phyloP scores from a whole-genome alignment of 2,797 vertebrate genomes.

The Centroberyx gerrardi region DNA sequence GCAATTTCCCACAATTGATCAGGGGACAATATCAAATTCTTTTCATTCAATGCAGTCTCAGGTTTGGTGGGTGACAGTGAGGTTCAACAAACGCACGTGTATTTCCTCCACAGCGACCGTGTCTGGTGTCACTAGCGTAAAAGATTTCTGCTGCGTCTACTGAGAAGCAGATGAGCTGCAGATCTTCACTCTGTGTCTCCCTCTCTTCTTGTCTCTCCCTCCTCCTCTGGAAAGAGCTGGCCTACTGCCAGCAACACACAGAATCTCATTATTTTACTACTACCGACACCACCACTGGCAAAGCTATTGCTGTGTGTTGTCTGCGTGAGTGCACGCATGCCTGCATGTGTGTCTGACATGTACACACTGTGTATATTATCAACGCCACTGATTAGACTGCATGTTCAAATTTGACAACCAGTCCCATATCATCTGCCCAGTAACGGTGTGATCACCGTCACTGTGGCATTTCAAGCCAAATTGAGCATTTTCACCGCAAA shows the following conservation, averaged over 20 bases:
- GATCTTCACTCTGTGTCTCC: slow-evolving; percentile 60
- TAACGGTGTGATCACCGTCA: slow-evolving; percentile 7
- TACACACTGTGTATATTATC: slow-evolving; percentile 22
- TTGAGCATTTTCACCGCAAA: slow-evolving; percentile 24
- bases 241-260: slow-evolving; percentile 63
- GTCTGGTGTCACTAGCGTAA: slow-evolving; percentile 52
- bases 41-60: slow-evolving; percentile 30
- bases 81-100: slow-evolving; percentile 37
- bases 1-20: slow-evolving; percentile 38
- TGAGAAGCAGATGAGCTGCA: slow-evolving; percentile 71
- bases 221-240: slow-evolving; percentile 86
- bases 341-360: slow-evolving; percentile 4
- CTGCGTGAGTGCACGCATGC: background rate
- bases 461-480: slow-evolving; percentile 39
- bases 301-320: slow-evolving; percentile 35
- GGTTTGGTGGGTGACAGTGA: slow-evolving; percentile 36
- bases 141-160: slow-evolving; percentile 64
- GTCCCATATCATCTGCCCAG: slow-evolving; percentile 29
- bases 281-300: slow-evolving; percentile 50
- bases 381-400: slow-evolving; percentile 16
- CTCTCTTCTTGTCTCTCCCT: slow-evolving; percentile 56
- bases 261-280: slow-evolving; percentile 76
- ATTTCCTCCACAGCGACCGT: slow-evolving; percentile 38
- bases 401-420: slow-evolving; percentile 36
- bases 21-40: slow-evolving; percentile 42